These are phyloP conservation scores for Nanorana parkeri DNA, from an alignment of 2,113 vertebrate species.

Conservation along the genomic window DNA sequence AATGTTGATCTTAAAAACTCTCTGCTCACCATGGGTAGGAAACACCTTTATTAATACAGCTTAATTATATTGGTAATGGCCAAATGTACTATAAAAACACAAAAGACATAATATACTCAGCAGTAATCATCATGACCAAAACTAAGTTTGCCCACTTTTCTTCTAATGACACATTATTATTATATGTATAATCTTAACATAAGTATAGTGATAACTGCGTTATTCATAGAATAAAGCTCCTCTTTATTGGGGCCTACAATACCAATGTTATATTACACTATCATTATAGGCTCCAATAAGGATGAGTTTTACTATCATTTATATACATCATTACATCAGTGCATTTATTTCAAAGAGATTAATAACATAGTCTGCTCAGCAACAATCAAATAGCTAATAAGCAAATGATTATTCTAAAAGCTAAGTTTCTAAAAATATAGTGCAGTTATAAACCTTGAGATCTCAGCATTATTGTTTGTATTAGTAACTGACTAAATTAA, in stretches of 20 bases:
- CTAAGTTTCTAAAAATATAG: too few species aligned
- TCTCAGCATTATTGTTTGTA: too few species aligned
- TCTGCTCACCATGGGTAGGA: background rate
- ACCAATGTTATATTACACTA: slow-evolving; percentile 33
- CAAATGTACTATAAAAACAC: background rate
- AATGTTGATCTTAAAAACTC: background rate
- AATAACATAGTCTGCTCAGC: slow-evolving; percentile 11
- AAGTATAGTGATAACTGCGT: slow-evolving; percentile 23
- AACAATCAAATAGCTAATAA: background rate
- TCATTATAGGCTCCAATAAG: slow-evolving; percentile 53
- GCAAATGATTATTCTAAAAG: too few species aligned
- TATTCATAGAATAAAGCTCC: too few species aligned
- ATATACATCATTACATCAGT: slow-evolving; percentile 35
- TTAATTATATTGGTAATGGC: background rate
- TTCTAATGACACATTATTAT: slow-evolving; percentile 60
- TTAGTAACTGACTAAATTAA: too few species aligned
- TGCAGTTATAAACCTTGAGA: too few species aligned
- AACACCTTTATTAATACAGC: background rate
- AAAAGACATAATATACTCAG: background rate
- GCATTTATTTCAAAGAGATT: slow-evolving; percentile 30
- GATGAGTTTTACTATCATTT: slow-evolving; percentile 3
- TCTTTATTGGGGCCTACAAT: too few species aligned
- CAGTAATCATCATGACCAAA: slow-evolving; percentile 56
- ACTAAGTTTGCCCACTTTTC: slow-evolving; percentile 51
- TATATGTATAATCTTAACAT: slow-evolving; percentile 44